A percentile compares a stretch with the other conserved stretches of the same genome.
Conservation (phyloP, 1,140 invertebrate species). For the Drosophila repleta region DNA sequence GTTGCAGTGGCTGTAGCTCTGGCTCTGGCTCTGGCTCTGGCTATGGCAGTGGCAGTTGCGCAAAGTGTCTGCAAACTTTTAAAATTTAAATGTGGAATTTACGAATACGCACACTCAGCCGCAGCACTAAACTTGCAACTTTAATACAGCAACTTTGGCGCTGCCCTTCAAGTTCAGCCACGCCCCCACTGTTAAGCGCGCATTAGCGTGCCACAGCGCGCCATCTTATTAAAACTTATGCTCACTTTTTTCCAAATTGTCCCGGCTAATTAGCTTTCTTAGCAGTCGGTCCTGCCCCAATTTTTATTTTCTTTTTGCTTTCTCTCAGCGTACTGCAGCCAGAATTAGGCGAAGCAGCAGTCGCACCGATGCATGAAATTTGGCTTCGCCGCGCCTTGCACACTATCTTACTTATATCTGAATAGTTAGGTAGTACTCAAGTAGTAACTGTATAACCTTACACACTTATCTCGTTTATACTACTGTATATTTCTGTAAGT, state of each 20-base stretch:
- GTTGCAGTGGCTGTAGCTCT: neutral
- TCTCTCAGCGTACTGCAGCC: conserved; percentile 3
- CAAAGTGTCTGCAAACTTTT: conserved; percentile 64
- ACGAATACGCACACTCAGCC: conserved; percentile 4
- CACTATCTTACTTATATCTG: conserved; percentile 21
- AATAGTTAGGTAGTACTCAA: conserved; percentile 12
- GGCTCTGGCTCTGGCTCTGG: neutral
- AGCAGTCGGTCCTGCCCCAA: conserved; percentile 9
- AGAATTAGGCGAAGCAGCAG: conserved; percentile 29
- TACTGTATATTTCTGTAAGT: conserved; percentile 1
- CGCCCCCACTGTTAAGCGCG: conserved; percentile 29
- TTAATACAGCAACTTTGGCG: conserved; percentile 57
- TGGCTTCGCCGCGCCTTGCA: conserved; percentile 28
- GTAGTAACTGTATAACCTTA: conserved; percentile 7
- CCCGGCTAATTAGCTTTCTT: conserved; percentile 68
- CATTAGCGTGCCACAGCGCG: conserved; percentile 33
- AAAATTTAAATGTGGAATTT: conserved; percentile 77
- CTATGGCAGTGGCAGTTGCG: conserved; percentile 45
- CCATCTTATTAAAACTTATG: conserved; percentile 63
- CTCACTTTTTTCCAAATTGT: conserved; percentile 66
- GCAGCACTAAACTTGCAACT: conserved; percentile 25
- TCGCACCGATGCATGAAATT: conserved; percentile 67
- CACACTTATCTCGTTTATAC: neutral
- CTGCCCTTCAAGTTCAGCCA: conserved; percentile 12
- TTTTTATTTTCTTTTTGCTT: conserved; percentile 15